phyloP scores from a whole-genome alignment of 1,140 invertebrate genomes.

The Hormaphis cornu region DNA sequence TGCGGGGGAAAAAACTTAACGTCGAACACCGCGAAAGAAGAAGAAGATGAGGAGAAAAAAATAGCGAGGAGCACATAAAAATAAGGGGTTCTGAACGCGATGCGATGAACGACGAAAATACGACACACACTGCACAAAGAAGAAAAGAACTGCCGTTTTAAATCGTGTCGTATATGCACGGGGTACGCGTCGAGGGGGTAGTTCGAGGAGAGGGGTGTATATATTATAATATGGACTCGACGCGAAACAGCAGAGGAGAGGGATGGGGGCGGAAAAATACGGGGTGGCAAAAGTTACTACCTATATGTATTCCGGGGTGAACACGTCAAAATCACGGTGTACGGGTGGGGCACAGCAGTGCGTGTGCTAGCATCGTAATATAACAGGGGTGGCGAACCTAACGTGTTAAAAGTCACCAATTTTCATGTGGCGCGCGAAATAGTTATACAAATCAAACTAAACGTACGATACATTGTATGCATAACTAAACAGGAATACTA shows the following conservation, averaged over 20 bases:
- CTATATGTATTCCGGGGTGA: slow-evolving; percentile 22
- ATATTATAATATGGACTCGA: too few species aligned
- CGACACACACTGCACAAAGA: neutral
- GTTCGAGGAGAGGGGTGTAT: too few species aligned
- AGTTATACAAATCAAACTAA: too few species aligned
- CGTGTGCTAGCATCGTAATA: neutral
- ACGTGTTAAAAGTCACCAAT: too few species aligned
- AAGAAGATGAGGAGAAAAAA: neutral
- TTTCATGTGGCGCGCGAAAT: too few species aligned
- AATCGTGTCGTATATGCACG: neutral
- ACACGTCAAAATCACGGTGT: slow-evolving; percentile 1
- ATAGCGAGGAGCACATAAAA: neutral
- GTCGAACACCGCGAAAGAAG: neutral
- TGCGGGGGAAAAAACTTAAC: neutral
- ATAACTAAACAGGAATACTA: too few species aligned
- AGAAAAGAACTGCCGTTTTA: neutral
- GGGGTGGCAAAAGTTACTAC: slow-evolving; percentile 13
- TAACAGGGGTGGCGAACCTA: too few species aligned
- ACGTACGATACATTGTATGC: too few species aligned
- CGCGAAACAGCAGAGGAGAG: too few species aligned
- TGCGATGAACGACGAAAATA: neutral
- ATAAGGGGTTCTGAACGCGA: neutral
- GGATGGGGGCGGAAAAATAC: neutral
- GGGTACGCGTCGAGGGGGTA: neutral
- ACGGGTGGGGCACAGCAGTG: neutral